These are phyloP conservation scores for Falco novaeseelandiae DNA, from an alignment of 2,797 vertebrate genomes.

Conservation along the genomic window DNA sequence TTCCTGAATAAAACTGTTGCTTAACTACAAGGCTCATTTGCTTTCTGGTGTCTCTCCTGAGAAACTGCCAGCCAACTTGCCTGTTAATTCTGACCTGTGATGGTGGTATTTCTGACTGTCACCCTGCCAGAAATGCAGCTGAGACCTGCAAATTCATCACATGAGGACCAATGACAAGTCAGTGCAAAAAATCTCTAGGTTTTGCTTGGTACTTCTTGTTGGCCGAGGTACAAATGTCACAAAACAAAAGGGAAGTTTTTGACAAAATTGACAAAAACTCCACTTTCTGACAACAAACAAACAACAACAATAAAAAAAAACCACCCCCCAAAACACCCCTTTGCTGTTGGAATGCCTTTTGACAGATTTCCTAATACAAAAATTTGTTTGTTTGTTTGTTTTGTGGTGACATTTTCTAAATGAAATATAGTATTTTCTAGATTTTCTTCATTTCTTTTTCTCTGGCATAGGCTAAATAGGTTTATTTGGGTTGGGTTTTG, in stretches of 20 bases:
- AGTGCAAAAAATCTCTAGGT: background rate
- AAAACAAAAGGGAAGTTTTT: background rate
- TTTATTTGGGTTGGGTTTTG: too few species aligned
- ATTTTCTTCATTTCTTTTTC: background rate
- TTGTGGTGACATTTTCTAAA: background rate
- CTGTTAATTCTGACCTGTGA: background rate
- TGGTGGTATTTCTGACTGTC: background rate
- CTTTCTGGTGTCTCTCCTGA: background rate
- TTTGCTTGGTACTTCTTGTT: background rate
- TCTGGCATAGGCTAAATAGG: background rate
- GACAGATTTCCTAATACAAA: background rate
- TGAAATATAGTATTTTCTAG: background rate
- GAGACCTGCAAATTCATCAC: background rate
- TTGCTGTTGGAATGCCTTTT: accelerated
- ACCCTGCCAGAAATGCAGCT: background rate
- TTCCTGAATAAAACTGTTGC: background rate
- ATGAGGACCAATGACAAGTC: background rate
- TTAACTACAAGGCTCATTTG: background rate
- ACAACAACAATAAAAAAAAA: background rate
- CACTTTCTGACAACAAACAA: background rate
- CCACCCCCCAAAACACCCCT: too few species aligned
- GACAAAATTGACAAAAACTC: background rate
- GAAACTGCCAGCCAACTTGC: background rate
- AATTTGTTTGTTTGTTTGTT: too few species aligned
- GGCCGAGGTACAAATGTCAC: background rate